Conservation (phyloP, 2,113 vertebrate species). For the Odocoileus hemionus region DNA sequence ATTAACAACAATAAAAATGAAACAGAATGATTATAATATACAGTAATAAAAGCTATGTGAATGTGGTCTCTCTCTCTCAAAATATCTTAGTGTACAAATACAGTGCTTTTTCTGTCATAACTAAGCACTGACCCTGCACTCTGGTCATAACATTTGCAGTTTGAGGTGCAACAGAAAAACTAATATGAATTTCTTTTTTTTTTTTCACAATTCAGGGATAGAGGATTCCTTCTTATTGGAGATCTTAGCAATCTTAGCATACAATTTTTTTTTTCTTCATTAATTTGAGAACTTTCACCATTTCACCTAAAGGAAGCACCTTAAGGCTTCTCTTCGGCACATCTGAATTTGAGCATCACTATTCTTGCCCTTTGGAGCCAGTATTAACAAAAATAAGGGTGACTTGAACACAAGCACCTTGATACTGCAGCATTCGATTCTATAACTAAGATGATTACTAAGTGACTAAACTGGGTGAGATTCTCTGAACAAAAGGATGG, state of each 20-base stretch:
- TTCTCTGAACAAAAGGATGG: background rate
- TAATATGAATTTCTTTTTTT: background rate
- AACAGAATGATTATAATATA: background rate
- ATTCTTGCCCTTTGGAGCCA: background rate
- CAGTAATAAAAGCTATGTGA: background rate
- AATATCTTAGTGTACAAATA: background rate
- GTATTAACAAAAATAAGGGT: background rate
- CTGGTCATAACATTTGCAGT: background rate
- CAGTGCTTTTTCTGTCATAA: background rate
- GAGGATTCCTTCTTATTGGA: background rate
- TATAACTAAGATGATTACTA: background rate
- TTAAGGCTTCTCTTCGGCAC: background rate
- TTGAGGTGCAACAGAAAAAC: background rate
- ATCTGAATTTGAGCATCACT: background rate
- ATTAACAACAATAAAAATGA: background rate
- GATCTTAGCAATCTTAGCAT: background rate
- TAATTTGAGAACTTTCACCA: background rate
- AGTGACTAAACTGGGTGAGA: background rate
- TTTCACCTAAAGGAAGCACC: background rate
- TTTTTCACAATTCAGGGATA: background rate
- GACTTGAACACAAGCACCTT: background rate
- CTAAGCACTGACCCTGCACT: background rate
- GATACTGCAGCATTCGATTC: background rate
- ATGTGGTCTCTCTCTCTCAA: background rate
- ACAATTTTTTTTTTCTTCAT: background rate